Percentiles rank a stretch among this genome's conserved stretches.
Conservation (phyloP, 2,797 vertebrate genomes). For the Ctenopoma multispine region DNA sequence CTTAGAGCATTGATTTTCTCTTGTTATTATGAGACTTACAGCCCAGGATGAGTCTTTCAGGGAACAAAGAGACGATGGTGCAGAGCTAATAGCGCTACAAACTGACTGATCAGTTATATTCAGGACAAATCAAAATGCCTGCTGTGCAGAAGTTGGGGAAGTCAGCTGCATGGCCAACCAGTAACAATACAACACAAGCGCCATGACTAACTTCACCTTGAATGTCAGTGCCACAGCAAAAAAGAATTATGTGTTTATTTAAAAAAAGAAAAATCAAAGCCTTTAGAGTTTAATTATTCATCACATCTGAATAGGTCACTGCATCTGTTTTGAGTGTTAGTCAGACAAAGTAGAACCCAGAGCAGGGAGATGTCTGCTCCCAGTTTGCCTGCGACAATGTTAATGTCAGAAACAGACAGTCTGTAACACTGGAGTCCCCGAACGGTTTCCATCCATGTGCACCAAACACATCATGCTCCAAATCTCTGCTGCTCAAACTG, state of each 20-base stretch:
- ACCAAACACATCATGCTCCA: constrained; percentile 30
- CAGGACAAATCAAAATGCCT: constrained; percentile 52
- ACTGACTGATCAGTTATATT: constrained; percentile 59
- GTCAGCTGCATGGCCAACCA: constrained; percentile 31
- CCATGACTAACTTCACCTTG: constrained; percentile 57
- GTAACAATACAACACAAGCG: constrained; percentile 30
- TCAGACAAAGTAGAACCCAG: constrained; percentile 69
- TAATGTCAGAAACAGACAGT: constrained; percentile 49
- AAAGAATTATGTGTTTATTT: constrained; percentile 72
- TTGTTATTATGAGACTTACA: constrained; percentile 17
- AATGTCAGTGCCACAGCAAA: constrained; percentile 62
- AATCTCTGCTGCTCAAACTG: constrained; percentile 22
- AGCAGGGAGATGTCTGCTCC: constrained; percentile 56
- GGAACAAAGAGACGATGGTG: constrained; percentile 54
- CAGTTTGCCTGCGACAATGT: constrained; percentile 37
- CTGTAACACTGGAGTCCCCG: constrained; percentile 30
- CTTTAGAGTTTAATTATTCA: constrained; percentile 81
- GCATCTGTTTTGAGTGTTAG: constrained; percentile 75
- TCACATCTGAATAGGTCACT: constrained; percentile 81
- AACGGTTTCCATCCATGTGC: constrained; percentile 33
- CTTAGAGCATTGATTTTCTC: constrained; percentile 13
- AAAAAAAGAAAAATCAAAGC: constrained; percentile 76
- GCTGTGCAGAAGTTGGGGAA: constrained; percentile 50
- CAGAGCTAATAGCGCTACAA: constrained; percentile 67
- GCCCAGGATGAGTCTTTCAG: constrained; percentile 31